These are phyloP conservation scores for Scopus umbretta DNA, from an alignment of 2,113 vertebrate species.

Conservation along the genomic window DNA sequence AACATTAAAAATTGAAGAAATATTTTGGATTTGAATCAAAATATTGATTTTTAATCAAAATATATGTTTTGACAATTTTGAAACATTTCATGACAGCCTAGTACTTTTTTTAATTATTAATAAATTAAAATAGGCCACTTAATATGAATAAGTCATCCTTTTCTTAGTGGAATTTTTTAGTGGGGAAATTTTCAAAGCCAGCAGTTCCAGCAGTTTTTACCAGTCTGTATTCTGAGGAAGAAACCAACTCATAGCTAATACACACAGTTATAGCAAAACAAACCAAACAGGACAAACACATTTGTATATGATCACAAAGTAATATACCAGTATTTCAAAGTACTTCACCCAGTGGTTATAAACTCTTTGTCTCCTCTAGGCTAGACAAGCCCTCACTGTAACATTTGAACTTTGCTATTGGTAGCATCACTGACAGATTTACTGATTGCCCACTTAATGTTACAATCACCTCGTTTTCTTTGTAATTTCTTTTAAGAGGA, in stretches of 20 bases:
- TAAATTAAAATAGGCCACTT: neutral
- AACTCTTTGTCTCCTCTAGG: conserved; percentile 2
- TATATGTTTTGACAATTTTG: neutral
- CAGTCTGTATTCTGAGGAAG: neutral
- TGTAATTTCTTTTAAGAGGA: neutral
- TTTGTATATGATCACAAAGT: neutral
- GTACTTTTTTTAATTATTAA: neutral
- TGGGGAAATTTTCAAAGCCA: neutral
- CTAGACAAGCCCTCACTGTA: neutral
- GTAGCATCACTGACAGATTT: neutral
- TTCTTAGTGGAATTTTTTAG: neutral
- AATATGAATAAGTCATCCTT: neutral
- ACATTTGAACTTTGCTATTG: neutral
- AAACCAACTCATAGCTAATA: neutral
- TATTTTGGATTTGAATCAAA: neutral
- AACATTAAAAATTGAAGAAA: neutral
- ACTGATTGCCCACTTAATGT: neutral
- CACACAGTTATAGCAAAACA: neutral
- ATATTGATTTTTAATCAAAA: neutral
- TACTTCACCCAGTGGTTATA: neutral
- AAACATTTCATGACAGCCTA: neutral
- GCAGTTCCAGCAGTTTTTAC: neutral
- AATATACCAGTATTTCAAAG: neutral
- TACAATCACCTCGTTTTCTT: neutral
- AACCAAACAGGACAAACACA: neutral